Evolutionary conservation across 2,113 vertebrate genomes (phyloP).

Genomic region (Plectropomus leopardus): DNA sequence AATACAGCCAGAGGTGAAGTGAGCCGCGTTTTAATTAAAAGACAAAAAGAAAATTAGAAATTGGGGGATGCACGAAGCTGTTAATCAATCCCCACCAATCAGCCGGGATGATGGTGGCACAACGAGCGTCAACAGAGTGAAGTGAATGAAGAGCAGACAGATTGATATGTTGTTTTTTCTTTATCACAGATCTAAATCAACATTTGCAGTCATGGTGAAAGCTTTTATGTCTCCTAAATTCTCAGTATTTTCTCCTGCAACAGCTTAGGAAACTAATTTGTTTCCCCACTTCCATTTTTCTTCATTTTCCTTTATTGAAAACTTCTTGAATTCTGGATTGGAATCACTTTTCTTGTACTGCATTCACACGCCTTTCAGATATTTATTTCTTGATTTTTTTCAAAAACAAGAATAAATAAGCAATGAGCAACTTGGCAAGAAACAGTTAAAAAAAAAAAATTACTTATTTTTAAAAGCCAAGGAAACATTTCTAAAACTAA

Average conservation of each 20-base stretch:
- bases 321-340: too few relatives aligned
- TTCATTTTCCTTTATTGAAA: conserved; percentile 1
- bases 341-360: too few relatives aligned
- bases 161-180: conserved; percentile 42
- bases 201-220: conserved; percentile 50
- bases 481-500: too few relatives aligned
- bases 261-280: too few relatives aligned
- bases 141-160: conserved; percentile 33
- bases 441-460: too few relatives aligned
- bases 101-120: conserved; percentile 57
- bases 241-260: conserved; percentile 15
- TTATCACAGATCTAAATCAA: conserved; percentile 61
- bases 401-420: too few relatives aligned
- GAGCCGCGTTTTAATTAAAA: conserved; percentile 85
- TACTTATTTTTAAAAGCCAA: too few relatives aligned
- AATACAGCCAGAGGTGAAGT: conserved; percentile 78
- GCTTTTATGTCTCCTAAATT: conserved; percentile 48
- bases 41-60: conserved; percentile 76
- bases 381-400: too few relatives aligned
- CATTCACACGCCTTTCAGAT: too few relatives aligned
- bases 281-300: neutral
- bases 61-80: conserved; percentile 62
- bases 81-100: conserved; percentile 77
- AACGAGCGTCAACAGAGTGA: conserved; percentile 43
- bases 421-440: too few relatives aligned